Evolutionary conservation across 2,888 invertebrate species (phyloP), one percentile per base, ranked within the genome.

Genomic region (Cremastobaeus sp.): DNA sequence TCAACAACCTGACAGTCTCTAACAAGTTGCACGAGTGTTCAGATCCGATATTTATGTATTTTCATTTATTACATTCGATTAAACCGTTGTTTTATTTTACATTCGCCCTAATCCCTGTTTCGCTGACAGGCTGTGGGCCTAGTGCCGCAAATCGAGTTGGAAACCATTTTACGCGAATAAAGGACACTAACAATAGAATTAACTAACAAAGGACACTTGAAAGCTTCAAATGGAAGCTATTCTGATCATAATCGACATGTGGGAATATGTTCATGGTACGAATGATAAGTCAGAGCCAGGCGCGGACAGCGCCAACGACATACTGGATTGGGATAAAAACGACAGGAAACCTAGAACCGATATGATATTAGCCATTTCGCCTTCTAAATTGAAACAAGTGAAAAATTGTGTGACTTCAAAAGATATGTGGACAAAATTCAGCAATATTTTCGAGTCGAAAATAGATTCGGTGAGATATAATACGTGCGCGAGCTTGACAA

Each of bases 351-450:
- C 76, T 5, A 74, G 45, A 28, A 70, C 77, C 0, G 77, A 78
- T 32, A 76, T 79, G 1, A 65, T 78, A 11, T 45, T 79, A 8
- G 28, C 69, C 0, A 79, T 77, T 5, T 57, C 21, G 9, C 69
- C 77, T 1, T 37, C 60, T 2, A 77, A 79, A 37, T 35, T 79
- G 0, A 80, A 80, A 21, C 70, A 78, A 32, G 59, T 79, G n/a
- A 78, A 79, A 25, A 69, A 68, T 25, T 77, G 77, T 37, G 35
- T 32, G 2, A 85, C 84, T 1, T 79, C 86, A 0, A 78, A 77
- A 5, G 81, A 82, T n/a, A 75, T 87, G 12, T 88, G 88, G 88
- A 14, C 74, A 1, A 87, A 81, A 64, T 75, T 88, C 17, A 66
- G 85, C 47, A 25, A 37, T 1, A 84, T 84, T 15, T 85, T 84